Base-by-base conservation (phyloP, 2,113 vertebrate genomes). In the Boleophthalmus pectinirostris region DNA sequence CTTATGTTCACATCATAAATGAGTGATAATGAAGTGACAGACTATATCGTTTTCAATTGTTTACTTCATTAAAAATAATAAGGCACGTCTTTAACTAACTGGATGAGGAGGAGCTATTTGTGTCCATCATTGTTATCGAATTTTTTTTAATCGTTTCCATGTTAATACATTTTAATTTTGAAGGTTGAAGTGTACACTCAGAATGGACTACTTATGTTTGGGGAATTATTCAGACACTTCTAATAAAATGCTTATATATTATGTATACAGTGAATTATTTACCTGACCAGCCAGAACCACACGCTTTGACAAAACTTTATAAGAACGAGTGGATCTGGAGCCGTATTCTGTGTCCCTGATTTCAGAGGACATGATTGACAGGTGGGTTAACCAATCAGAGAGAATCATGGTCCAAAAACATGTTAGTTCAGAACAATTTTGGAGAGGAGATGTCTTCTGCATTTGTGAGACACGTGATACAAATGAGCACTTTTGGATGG, bases 41-140 rank as follows among this genome's bases (percentile, higher is more conserved):
- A 74, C 73, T 23, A 51, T 66, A n/a, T 43, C 21, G 35, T 66
- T 64, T 69, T 18, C n/a, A 23, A 56, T 10, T 45, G 54, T 80
- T 69, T 66, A 45, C 54, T 69, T 69, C 10, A 81, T 74, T 70
- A 38, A 43, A 58, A 63, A 35, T 57, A 69, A 69, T 54, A 64
- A 67, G 49, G 14, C 16, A 15, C 24, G 57, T 24, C n/a, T 60
- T 29, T 13, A 35, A 35, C 5, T 35, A 29, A 18, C 25, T 33
- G 60, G 15, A 35, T 20, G 25, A 63, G 5, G 5, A 63, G n/a
- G 18, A 18, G n/a, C 56, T 14, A 12, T 25, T 58, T 24, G 56
- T 24, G 21, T n/a, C 20, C 8, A 4, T 53, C 51, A 54, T 54
- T 54, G 38, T 43, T 43, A 43, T 43, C 9, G 7, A 43, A 43